Percentiles rank a stretch among this genome's conserved stretches.
These are phyloP conservation scores for Uromys caudimaculatus DNA, from an alignment of 2,797 vertebrate species.

Conservation along the genomic window DNA sequence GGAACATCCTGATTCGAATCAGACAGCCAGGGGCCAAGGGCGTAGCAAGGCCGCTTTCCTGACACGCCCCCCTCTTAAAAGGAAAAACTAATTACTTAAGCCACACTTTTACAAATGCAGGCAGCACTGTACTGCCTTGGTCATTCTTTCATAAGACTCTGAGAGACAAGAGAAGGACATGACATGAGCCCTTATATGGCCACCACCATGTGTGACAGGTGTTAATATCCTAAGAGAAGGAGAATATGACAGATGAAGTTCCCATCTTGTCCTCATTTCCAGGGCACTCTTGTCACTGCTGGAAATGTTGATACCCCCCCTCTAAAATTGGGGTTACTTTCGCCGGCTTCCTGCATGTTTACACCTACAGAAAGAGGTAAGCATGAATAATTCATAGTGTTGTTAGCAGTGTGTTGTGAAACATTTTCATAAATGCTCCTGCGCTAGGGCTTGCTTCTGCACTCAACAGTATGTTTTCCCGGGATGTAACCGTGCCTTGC, in stretches of 20 bases:
- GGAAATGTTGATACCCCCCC: not conserved
- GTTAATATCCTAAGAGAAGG: not conserved
- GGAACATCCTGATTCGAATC: too few species aligned
- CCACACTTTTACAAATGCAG: rapidly evolving
- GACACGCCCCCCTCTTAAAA: too few species aligned
- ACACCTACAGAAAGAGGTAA: slow-evolving; percentile 40
- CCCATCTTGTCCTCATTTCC: not conserved
- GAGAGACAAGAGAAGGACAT: rapidly evolving
- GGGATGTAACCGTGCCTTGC: slow-evolving; percentile 9
- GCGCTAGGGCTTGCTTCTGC: slow-evolving; percentile 3
- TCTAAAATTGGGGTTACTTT: not conserved
- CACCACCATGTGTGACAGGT: rapidly evolving
- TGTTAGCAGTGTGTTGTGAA: slow-evolving; percentile 69
- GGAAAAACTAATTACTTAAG: not conserved
- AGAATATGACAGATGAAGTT: too few species aligned
- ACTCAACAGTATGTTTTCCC: slow-evolving; percentile 59
- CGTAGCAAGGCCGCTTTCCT: not conserved
- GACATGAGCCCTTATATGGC: rapidly evolving
- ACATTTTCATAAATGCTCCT: slow-evolving; percentile 71
- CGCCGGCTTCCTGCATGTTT: not conserved
- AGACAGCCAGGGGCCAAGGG: not conserved
- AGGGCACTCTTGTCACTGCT: rapidly evolving
- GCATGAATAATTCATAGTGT: slow-evolving; percentile 73
- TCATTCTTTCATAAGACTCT: not conserved
- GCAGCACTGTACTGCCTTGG: rapidly evolving